Conservation (phyloP, 2,888 invertebrate genomes). For the Flexamia atlantica region DNA sequence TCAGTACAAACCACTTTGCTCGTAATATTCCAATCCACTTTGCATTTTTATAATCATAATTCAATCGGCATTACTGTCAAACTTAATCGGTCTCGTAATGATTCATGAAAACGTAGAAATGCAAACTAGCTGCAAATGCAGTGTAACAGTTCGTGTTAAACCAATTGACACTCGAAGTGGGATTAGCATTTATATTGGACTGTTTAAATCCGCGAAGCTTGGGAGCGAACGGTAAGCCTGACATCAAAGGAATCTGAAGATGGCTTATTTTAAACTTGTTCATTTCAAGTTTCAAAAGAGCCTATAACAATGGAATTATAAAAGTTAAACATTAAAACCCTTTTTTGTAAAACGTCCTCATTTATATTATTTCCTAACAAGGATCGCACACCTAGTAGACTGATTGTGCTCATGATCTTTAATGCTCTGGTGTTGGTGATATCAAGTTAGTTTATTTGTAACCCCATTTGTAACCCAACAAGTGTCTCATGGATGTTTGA, state of each 20-base stretch:
- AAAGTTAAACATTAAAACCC: too few relatives aligned
- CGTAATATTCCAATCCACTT: too few relatives aligned
- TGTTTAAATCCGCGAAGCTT: slow-evolving; percentile 29
- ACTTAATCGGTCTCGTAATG: background rate
- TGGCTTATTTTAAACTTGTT: slow-evolving; percentile 21
- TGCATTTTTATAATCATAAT: background rate
- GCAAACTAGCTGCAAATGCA: slow-evolving; percentile 42
- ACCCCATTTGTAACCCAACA: too few relatives aligned
- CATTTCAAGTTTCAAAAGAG: slow-evolving; percentile 18
- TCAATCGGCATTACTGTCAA: slow-evolving; percentile 7
- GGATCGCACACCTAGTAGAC: too few relatives aligned
- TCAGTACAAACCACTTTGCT: too few relatives aligned
- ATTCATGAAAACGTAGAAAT: slow-evolving; percentile 19
- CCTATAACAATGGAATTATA: background rate
- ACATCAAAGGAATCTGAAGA: slow-evolving; percentile 8
- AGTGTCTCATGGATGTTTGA: too few relatives aligned
- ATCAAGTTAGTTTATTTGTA: too few relatives aligned
- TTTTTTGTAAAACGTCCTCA: too few relatives aligned
- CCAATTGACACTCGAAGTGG: slow-evolving; percentile 34
- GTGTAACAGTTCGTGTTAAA: slow-evolving; percentile 42
- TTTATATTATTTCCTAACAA: too few relatives aligned
- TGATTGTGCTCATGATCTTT: too few relatives aligned
- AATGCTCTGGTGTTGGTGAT: too few relatives aligned
- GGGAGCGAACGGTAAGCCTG: slow-evolving; percentile 14
- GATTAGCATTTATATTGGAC: slow-evolving; percentile 42